Conservation (phyloP, 2,113 vertebrate species). For the Pygoscelis antarcticus region DNA sequence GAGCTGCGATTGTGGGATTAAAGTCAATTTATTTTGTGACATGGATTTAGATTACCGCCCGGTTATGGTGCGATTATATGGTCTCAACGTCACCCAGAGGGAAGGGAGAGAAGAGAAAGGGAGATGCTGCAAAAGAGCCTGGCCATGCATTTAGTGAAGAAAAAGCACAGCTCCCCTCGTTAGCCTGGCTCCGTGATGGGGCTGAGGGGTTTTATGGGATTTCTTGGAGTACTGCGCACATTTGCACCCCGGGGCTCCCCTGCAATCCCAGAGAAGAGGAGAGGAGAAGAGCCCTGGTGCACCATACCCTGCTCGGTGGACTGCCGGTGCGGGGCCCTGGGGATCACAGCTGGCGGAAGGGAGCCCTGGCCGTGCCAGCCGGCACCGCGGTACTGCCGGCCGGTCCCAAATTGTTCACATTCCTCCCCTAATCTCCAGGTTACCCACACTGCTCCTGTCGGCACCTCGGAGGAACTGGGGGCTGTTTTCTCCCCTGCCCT, state of each 20-base stretch:
- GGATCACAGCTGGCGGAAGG: not conserved
- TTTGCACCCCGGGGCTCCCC: not conserved
- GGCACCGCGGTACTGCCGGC: accelerated
- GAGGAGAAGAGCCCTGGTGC: not conserved
- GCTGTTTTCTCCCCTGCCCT: not conserved
- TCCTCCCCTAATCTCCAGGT: not conserved
- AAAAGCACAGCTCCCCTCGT: not conserved
- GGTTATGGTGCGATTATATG: accelerated
- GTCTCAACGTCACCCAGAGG: not conserved
- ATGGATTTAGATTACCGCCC: not conserved
- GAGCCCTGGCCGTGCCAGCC: not conserved
- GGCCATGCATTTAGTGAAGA: not conserved
- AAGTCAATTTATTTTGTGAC: not conserved
- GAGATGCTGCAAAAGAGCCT: not conserved
- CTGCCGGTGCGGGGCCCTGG: not conserved
- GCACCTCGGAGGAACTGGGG: accelerated
- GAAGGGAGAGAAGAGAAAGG: not conserved
- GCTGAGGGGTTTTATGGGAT: not conserved
- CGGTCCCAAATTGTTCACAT: not conserved
- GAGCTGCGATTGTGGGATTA: accelerated
- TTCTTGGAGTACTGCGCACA: accelerated
- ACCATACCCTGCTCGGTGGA: not conserved
- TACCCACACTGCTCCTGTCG: accelerated
- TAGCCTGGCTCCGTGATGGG: accelerated
- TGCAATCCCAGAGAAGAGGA: not conserved